These are phyloP conservation scores for Urocolius indicus DNA, from an alignment of 2,113 vertebrate genomes.

Conservation along the genomic window DNA sequence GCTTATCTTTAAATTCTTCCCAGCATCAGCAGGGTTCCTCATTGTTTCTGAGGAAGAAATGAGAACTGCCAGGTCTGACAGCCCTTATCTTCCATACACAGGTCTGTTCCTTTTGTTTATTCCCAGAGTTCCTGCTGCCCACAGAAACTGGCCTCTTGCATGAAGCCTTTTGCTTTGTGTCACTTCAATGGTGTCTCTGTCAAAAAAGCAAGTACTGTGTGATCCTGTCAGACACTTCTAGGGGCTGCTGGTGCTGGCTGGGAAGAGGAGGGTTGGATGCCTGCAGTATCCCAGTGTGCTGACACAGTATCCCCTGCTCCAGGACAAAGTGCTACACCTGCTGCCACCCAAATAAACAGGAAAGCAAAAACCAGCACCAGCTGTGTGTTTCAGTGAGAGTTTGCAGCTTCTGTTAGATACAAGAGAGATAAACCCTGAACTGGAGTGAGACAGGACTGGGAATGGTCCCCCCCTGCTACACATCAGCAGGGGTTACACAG, in stretches of 20 bases:
- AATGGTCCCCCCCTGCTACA: not conserved
- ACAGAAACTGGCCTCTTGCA: not conserved
- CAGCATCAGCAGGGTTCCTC: not conserved
- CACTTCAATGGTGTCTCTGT: too few species aligned
- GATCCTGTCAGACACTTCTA: not conserved
- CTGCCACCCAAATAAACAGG: not conserved
- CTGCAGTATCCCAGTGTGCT: not conserved
- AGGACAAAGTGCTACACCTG: fast-evolving
- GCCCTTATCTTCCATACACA: not conserved
- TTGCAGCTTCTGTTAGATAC: not conserved
- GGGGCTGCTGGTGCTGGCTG: not conserved
- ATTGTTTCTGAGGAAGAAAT: not conserved
- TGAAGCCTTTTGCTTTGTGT: not conserved
- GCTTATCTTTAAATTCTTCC: not conserved
- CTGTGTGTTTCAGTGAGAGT: not conserved
- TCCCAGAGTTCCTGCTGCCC: not conserved
- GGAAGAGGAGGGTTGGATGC: not conserved
- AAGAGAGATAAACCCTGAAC: not conserved
- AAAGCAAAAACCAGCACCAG: not conserved
- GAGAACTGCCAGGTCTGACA: not conserved
- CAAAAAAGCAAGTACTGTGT: not conserved
- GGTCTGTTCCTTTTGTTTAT: not conserved
- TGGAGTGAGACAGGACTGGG: not conserved
- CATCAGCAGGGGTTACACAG: not conserved
- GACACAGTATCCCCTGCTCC: not conserved